Evolutionary conservation across 2,113 vertebrate species (phyloP).

Genomic region (Xenus cinereus): DNA sequence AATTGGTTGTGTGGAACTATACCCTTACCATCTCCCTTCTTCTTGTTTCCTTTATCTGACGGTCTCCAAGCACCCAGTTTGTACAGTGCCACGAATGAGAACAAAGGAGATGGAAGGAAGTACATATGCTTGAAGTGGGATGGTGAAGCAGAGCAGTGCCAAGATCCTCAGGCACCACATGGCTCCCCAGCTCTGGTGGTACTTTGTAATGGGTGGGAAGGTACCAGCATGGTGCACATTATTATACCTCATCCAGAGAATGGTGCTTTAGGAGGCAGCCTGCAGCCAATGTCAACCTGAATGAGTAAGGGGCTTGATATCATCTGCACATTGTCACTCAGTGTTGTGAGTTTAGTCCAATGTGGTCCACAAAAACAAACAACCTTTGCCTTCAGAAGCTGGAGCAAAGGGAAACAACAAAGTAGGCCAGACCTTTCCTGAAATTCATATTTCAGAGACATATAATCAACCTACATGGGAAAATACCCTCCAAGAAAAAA

Average conservation of each 20-base stretch:
- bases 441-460: neutral
- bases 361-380: neutral
- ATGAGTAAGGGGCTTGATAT: neutral
- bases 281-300: neutral
- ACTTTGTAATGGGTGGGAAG: neutral
- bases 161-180: neutral
- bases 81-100: neutral
- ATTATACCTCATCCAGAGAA: neutral
- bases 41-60: neutral
- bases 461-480: neutral
- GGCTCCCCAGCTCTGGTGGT: neutral
- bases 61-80: neutral
- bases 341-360: neutral
- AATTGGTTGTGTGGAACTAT: neutral
- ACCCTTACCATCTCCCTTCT: neutral
- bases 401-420: neutral
- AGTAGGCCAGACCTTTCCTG: neutral
- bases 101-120: neutral
- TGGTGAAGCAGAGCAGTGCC: neutral
- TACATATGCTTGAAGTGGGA: neutral
- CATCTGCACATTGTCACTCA: rapidly evolving
- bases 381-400: neutral
- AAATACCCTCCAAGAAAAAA: neutral
- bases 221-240: neutral
- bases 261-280: neutral